These are phyloP conservation scores for Rhynchomys soricoides DNA, from an alignment of 2,113 vertebrate species.

Conservation along the genomic window DNA sequence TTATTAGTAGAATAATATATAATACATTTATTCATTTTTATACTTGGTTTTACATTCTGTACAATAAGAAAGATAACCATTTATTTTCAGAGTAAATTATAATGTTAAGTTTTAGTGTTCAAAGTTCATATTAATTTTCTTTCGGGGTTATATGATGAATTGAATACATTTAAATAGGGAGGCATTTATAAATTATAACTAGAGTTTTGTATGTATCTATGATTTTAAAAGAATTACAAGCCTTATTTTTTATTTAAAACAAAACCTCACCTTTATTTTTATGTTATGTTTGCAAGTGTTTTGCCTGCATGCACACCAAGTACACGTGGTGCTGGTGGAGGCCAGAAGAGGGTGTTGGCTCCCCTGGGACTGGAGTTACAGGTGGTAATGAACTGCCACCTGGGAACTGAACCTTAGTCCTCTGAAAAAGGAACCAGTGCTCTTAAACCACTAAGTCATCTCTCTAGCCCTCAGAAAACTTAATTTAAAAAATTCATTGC, in stretches of 20 bases:
- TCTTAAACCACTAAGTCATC: neutral
- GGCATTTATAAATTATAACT: conserved; percentile 17
- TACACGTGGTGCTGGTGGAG: neutral
- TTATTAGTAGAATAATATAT: conserved; percentile 25
- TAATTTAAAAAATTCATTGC: neutral
- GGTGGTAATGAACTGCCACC: neutral
- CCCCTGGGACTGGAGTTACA: neutral
- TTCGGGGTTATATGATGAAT: neutral
- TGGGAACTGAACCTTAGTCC: neutral
- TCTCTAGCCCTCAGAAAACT: neutral
- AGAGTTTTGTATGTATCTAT: neutral
- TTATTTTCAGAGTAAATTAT: conserved; percentile 60
- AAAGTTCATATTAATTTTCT: conserved; percentile 37
- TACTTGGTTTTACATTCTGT: conserved; percentile 37
- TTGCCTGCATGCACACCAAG: neutral
- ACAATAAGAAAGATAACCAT: neutral
- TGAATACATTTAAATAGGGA: neutral
- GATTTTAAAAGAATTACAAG: neutral
- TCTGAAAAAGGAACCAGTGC: neutral
- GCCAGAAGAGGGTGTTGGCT: neutral
- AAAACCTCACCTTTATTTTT: neutral
- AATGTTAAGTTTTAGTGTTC: conserved; percentile 51
- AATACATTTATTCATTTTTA: conserved; percentile 36
- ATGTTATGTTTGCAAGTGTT: neutral
- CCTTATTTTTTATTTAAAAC: neutral